These are phyloP conservation scores for Nothocercus julius DNA, from an alignment of 2,113 vertebrate species.

Conservation along the genomic window DNA sequence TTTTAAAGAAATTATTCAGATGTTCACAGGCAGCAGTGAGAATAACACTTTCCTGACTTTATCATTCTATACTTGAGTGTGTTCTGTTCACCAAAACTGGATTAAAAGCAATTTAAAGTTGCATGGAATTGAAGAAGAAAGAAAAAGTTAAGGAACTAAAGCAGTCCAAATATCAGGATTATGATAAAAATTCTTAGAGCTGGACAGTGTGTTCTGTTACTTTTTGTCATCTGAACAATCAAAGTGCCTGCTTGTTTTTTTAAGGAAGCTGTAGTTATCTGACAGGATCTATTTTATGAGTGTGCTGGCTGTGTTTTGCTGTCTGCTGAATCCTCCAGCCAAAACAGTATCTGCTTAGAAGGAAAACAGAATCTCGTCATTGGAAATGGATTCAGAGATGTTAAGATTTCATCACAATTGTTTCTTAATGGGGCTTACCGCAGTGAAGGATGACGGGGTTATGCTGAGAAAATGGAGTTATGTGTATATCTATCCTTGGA, in stretches of 20 bases:
- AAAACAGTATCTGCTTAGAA: slow-evolving; percentile 8
- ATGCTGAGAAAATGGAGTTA: not conserved
- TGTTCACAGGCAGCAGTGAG: not conserved
- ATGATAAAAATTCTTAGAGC: not conserved
- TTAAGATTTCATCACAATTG: not conserved
- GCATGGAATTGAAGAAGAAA: not conserved
- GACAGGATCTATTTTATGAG: slow-evolving; percentile 19
- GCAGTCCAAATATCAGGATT: not conserved
- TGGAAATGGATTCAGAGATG: not conserved
- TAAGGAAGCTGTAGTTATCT: slow-evolving; percentile 27
- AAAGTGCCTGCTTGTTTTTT: not conserved
- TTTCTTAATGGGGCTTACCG: not conserved
- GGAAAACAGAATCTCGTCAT: slow-evolving; percentile 29
- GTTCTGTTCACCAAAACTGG: not conserved
- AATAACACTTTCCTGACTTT: not conserved
- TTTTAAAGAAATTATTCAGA: not conserved
- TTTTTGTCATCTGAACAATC: slow-evolving; percentile 33
- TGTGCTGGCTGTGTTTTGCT: slow-evolving; percentile 13
- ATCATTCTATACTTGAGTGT: not conserved
- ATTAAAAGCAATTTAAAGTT: not conserved
- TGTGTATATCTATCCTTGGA: not conserved
- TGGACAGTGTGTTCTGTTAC: not conserved
- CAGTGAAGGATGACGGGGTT: not conserved
- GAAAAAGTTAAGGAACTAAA: not conserved
- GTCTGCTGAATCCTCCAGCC: slow-evolving; percentile 15